These are phyloP conservation scores for Cyphomyrus plagiostoma DNA, from an alignment of 2,113 vertebrate genomes.

Conservation along the genomic window DNA sequence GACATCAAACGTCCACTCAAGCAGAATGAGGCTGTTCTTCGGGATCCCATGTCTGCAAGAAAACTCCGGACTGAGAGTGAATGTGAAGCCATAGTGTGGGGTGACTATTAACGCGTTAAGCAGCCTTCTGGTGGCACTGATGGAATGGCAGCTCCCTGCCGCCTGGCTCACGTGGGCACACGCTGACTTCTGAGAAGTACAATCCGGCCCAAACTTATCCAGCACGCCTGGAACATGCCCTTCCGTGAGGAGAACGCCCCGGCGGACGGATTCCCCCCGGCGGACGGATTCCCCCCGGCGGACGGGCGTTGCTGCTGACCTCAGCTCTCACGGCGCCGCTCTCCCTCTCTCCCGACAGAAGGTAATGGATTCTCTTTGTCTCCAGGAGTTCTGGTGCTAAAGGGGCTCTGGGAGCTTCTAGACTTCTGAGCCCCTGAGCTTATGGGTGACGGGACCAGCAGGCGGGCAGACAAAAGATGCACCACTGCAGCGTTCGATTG, in stretches of 20 bases:
- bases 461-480: not conserved
- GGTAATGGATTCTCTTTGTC: not conserved
- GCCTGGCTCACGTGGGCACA: not conserved
- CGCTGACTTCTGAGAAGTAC: too few relatives aligned
- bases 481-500: not conserved
- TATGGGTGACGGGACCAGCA: not conserved
- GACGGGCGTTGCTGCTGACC: not conserved
- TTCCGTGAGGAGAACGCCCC: not conserved
- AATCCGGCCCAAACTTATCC: not conserved
- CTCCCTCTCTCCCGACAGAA: not conserved
- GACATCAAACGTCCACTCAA: not conserved
- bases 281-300: too few relatives aligned
- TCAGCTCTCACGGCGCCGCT: not conserved
- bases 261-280: not conserved
- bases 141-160: not conserved
- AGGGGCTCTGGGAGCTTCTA: not conserved
- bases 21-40: not conserved
- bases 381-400: not conserved
- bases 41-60: not conserved
- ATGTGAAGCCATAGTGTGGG: constrained; percentile 20
- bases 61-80: constrained; percentile 11
- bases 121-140: constrained; percentile 25
- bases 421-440: not conserved
- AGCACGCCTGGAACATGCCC: not conserved
- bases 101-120: constrained; percentile 21